Percentiles rank a stretch among this genome's conserved stretches.
phyloP scores from a whole-genome alignment of 2,113 vertebrate genomes.

The Misgurnus mizolepis region DNA sequence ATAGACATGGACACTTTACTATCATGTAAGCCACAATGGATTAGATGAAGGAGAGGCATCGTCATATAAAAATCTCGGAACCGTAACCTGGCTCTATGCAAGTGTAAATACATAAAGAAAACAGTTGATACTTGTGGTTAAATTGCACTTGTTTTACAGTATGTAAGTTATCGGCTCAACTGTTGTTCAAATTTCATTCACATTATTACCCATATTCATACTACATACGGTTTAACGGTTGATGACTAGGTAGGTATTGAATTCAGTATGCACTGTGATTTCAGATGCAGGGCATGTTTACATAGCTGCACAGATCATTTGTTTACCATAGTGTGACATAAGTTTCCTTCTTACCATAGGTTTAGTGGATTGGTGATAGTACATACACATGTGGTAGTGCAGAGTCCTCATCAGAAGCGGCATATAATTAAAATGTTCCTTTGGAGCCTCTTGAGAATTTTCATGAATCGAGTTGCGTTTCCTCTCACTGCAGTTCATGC shows the following conservation, averaged over 20 bases:
- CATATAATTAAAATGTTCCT: slow-evolving; percentile 55
- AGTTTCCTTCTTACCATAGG: background rate
- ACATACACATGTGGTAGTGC: background rate
- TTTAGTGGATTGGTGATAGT: background rate
- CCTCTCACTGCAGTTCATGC: slow-evolving; percentile 30
- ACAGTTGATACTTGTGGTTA: background rate
- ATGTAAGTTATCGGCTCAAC: too few species aligned
- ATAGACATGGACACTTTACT: too few species aligned
- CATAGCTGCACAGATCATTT: background rate
- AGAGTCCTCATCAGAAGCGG: slow-evolving; percentile 32
- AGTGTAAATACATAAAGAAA: too few species aligned
- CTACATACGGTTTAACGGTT: too few species aligned
- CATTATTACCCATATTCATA: too few species aligned
- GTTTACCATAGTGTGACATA: background rate
- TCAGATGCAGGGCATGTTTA: slow-evolving; percentile 13
- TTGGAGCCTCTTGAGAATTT: slow-evolving; percentile 27
- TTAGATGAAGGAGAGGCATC: too few species aligned
- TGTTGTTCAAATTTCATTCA: too few species aligned
- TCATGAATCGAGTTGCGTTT: slow-evolving; percentile 38
- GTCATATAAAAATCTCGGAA: too few species aligned
- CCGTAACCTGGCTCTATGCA: too few species aligned
- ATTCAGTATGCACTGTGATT: background rate
- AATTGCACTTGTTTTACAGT: background rate
- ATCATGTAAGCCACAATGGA: too few species aligned
- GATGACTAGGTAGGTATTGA: too few species aligned